Conservation (phyloP, 2,888 invertebrate species). For the Drosophila affinis region DNA sequence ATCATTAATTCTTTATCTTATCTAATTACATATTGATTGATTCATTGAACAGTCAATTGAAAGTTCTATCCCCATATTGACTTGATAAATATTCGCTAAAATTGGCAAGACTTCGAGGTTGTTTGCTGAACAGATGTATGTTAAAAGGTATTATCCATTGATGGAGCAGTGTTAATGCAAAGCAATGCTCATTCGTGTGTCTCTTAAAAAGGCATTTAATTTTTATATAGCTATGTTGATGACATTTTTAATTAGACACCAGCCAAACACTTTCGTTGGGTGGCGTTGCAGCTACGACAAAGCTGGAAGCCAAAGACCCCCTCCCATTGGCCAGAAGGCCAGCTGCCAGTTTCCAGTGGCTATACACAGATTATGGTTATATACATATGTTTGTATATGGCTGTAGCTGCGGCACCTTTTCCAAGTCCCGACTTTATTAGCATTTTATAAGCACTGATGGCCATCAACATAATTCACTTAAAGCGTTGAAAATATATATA, state of each 20-base stretch:
- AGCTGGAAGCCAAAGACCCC: constrained; percentile 28
- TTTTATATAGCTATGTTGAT: constrained; percentile 60
- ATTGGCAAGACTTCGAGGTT: constrained; percentile 43
- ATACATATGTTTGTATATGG: neutral
- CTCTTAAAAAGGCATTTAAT: constrained; percentile 54
- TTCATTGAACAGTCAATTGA: neutral
- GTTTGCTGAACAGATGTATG: constrained; percentile 32
- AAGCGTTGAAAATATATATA: constrained; percentile 16
- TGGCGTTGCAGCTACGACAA: constrained; percentile 12
- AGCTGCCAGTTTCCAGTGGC: constrained; percentile 35
- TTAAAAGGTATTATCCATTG: constrained; percentile 46
- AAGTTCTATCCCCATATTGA: neutral
- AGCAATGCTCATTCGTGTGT: constrained; percentile 27
- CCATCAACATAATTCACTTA: constrained; percentile 48
- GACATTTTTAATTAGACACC: constrained; percentile 71
- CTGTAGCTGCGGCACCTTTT: constrained; percentile 30
- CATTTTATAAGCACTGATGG: constrained; percentile 72
- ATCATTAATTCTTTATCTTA: too few relatives aligned
- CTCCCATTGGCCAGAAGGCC: constrained; percentile 57
- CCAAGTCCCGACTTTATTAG: constrained; percentile 62
- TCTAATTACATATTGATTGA: too few relatives aligned
- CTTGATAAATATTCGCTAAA: constrained; percentile 51
- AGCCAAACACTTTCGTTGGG: constrained; percentile 32
- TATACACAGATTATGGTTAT: constrained; percentile 4
- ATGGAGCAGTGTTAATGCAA: constrained; percentile 54